Conservation (phyloP, 2,113 vertebrate species). For the Laticauda colubrina region DNA sequence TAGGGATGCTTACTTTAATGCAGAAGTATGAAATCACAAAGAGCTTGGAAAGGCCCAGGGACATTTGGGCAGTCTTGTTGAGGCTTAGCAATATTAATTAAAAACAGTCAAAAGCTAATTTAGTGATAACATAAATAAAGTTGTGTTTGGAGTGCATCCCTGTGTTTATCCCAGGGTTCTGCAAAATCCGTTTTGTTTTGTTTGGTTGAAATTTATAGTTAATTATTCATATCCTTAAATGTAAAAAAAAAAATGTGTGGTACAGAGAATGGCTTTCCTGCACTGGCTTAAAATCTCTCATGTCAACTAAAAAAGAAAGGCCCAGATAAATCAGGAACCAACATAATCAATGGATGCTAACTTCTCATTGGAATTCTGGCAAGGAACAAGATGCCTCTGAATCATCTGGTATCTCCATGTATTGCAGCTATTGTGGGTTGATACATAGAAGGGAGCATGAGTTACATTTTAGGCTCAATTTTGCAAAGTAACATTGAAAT, state of each 20-base stretch:
- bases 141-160: background rate
- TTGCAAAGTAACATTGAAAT: background rate
- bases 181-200: background rate
- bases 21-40: background rate
- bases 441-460: background rate
- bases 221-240: background rate
- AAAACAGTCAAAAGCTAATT: background rate
- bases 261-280: background rate
- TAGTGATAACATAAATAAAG: background rate
- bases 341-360: background rate
- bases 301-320: background rate
- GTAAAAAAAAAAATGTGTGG: too few relatives aligned
- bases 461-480: background rate
- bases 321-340: background rate
- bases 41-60: background rate
- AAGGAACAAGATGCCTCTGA: background rate
- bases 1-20: background rate
- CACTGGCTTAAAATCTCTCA: background rate
- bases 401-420: too few relatives aligned
- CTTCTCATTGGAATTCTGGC: background rate
- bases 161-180: background rate
- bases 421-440: background rate
- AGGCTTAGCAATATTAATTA: background rate
- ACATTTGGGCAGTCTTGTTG: background rate
- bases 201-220: background rate